Conservation (phyloP, 2,797 vertebrate genomes). For the Mastacembelus armatus region DNA sequence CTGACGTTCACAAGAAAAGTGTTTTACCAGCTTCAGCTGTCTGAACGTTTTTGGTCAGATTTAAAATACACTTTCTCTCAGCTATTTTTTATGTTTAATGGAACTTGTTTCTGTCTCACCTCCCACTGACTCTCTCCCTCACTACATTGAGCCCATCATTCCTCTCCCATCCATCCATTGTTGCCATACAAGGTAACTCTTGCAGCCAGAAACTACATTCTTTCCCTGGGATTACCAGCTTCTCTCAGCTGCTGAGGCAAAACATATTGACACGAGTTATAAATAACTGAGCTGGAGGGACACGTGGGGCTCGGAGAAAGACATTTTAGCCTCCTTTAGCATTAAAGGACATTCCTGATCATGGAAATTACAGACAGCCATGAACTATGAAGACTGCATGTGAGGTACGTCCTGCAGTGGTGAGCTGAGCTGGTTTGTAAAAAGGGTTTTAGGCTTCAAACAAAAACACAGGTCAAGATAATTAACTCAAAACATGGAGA, state of each 20-base stretch:
- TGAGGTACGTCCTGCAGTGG: too few relatives aligned
- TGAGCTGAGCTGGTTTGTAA: too few relatives aligned
- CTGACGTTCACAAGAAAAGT: background rate
- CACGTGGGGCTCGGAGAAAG: background rate
- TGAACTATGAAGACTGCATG: too few relatives aligned
- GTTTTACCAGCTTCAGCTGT: background rate
- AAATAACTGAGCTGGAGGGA: constrained; percentile 64
- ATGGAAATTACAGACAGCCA: too few relatives aligned
- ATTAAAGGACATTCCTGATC: too few relatives aligned
- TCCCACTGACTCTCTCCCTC: background rate
- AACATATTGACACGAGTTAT: constrained; percentile 58
- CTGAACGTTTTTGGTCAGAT: background rate
- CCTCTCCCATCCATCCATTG: constrained; percentile 32
- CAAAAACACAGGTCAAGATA: too few relatives aligned
- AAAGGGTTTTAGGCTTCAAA: too few relatives aligned
- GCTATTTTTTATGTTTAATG: too few relatives aligned
- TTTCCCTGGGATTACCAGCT: constrained; percentile 76
- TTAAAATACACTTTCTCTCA: background rate
- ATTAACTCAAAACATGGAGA: too few relatives aligned
- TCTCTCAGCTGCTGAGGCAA: constrained; percentile 64
- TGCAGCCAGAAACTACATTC: constrained; percentile 71
- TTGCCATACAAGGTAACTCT: constrained; percentile 76
- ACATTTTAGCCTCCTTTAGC: constrained; percentile 16
- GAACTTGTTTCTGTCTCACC: background rate
- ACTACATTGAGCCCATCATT: constrained; percentile 12